phyloP scores from a whole-genome alignment of 2,888 invertebrate species.

The Gisinianus flammeolus region DNA sequence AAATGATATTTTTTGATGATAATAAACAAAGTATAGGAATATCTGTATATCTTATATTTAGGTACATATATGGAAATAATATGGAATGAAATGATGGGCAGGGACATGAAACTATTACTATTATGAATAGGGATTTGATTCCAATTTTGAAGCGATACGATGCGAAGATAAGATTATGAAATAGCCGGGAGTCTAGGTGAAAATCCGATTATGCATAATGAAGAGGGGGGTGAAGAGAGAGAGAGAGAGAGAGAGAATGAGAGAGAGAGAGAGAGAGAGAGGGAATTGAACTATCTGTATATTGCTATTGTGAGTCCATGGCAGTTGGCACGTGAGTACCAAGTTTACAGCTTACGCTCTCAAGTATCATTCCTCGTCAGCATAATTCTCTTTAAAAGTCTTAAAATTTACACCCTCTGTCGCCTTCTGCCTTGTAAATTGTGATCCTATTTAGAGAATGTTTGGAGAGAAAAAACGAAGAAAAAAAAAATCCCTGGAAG shows the following conservation, averaged over 20 bases:
- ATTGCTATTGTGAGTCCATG: too few relatives aligned
- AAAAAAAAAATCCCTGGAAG: constrained; percentile 23
- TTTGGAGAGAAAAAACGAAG: too few relatives aligned
- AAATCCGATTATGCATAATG: constrained; percentile 37
- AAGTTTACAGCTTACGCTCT: constrained; percentile 20
- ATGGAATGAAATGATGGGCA: too few relatives aligned
- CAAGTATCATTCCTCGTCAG: constrained; percentile 17
- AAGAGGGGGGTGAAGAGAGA: neutral
- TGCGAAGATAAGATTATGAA: constrained; percentile 22
- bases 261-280: neutral
- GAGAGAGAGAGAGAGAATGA: neutral
- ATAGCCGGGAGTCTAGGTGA: constrained; percentile 29
- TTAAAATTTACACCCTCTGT: constrained; percentile 30
- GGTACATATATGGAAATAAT: too few relatives aligned
- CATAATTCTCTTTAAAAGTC: constrained; percentile 27
- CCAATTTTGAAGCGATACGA: too few relatives aligned
- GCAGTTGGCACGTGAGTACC: constrained; percentile 27
- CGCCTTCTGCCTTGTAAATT: constrained; percentile 7
- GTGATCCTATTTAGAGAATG: constrained; percentile 16
- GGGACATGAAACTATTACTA: too few relatives aligned
- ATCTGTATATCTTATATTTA: too few relatives aligned
- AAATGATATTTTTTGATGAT: too few relatives aligned
- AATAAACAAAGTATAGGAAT: too few relatives aligned
- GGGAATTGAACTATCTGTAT: too few relatives aligned
- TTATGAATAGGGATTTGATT: too few relatives aligned